Percentiles rank a stretch among this genome's conserved stretches.
These are phyloP conservation scores for Diaperis boleti DNA, from an alignment of 2,888 invertebrate genomes.

Conservation along the genomic window DNA sequence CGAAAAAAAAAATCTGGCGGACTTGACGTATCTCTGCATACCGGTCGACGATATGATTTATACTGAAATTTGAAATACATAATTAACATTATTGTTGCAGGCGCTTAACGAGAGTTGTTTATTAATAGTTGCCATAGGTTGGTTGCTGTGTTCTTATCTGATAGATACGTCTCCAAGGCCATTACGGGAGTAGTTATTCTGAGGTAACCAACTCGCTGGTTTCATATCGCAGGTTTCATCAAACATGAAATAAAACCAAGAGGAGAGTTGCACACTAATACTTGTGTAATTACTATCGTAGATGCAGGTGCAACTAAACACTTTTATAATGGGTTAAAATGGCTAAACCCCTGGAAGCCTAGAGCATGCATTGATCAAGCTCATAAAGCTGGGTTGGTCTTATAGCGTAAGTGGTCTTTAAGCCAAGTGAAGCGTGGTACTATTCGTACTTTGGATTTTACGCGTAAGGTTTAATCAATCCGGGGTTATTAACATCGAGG, in stretches of 20 bases:
- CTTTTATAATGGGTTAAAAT: conserved; percentile 24
- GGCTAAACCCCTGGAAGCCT: conserved; percentile 17
- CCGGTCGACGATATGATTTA: too few species aligned
- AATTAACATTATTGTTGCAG: conserved; percentile 8
- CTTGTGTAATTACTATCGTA: conserved; percentile 26
- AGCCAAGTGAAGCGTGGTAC: conserved; percentile 17
- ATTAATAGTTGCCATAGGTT: conserved; percentile 11
- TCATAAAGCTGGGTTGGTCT: conserved; percentile 9
- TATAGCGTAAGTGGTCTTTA: conserved; percentile 5
- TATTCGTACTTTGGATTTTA: background rate
- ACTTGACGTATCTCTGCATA: too few species aligned
- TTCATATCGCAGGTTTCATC: conserved; percentile 14
- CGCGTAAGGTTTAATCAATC: too few species aligned
- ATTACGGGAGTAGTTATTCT: conserved; percentile 22
- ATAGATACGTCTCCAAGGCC: conserved; percentile 19
- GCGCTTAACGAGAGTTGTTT: background rate
- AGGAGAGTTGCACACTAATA: conserved; percentile 15
- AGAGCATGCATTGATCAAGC: conserved; percentile 22
- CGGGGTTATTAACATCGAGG: too few species aligned
- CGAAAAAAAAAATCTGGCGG: too few species aligned
- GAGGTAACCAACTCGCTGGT: conserved; percentile 23
- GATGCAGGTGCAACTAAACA: conserved; percentile 37
- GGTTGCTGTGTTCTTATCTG: conserved; percentile 17
- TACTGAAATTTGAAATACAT: too few species aligned
- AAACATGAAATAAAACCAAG: conserved; percentile 14